Evolutionary conservation across 2,113 vertebrate genomes (phyloP).

Genomic region (Tragelaphus strepsiceros): DNA sequence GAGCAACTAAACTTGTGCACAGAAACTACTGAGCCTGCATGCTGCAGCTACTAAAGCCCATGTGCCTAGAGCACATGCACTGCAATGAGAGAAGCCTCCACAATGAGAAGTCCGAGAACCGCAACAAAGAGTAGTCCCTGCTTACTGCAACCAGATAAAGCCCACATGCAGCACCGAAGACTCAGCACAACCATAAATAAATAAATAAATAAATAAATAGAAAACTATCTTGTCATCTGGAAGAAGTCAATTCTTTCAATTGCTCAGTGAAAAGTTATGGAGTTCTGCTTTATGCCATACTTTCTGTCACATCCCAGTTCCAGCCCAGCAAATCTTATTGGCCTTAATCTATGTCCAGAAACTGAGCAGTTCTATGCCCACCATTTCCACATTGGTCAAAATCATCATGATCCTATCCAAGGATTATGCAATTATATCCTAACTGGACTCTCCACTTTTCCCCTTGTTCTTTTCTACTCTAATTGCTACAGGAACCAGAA

Average conservation of each 20-base stretch:
- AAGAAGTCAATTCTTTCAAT: neutral
- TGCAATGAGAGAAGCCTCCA: neutral
- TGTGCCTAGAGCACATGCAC: neutral
- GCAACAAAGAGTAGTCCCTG: accelerated
- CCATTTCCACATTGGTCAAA: neutral
- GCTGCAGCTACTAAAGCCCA: neutral
- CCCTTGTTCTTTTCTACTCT: neutral
- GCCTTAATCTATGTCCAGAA: neutral
- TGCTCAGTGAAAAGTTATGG: neutral
- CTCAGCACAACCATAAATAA: neutral
- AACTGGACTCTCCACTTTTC: neutral
- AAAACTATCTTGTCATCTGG: neutral
- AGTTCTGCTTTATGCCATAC: neutral
- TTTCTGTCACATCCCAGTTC: neutral
- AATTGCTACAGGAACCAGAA: neutral
- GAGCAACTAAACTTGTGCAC: neutral
- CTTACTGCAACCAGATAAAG: neutral
- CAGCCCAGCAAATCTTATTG: neutral
- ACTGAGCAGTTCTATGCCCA: neutral
- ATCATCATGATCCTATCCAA: neutral
- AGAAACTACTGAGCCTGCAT: neutral
- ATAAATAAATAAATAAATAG: neutral
- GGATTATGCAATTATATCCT: neutral
- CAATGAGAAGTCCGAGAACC: neutral
- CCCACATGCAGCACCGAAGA: neutral